These are phyloP conservation scores for Siniperca undulata DNA, from an alignment of 2,797 vertebrate species.

Conservation along the genomic window DNA sequence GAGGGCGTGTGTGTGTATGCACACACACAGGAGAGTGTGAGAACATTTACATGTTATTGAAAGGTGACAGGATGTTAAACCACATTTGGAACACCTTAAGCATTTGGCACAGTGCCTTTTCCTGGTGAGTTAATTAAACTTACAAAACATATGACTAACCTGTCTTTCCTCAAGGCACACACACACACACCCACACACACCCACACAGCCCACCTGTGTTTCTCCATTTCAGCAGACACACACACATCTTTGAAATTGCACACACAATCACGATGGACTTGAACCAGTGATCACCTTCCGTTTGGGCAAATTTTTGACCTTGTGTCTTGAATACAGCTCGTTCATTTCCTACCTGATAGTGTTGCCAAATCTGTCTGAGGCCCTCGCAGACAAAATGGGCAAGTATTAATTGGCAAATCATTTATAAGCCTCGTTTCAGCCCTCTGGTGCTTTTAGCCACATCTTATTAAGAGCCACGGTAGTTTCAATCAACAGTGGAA, in stretches of 20 bases:
- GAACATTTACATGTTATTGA: slow-evolving; percentile 53
- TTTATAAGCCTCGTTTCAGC: slow-evolving; percentile 68
- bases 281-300: slow-evolving; percentile 32
- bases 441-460: slow-evolving; percentile 68
- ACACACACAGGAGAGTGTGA: slow-evolving; percentile 17
- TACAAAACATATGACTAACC: slow-evolving; percentile 55
- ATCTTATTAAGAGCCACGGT: slow-evolving; percentile 64
- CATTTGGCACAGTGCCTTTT: slow-evolving; percentile 52
- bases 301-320: slow-evolving; percentile 52
- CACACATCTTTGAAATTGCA: slow-evolving; percentile 8
- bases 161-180: slow-evolving; percentile 51
- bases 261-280: slow-evolving; percentile 33
- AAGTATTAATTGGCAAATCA: slow-evolving; percentile 71
- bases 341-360: slow-evolving; percentile 56
- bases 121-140: slow-evolving; percentile 70
- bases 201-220: slow-evolving; percentile 15
- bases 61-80: slow-evolving; percentile 69
- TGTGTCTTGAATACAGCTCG: slow-evolving; percentile 25
- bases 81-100: slow-evolving; percentile 59
- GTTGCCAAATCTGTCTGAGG: slow-evolving; percentile 45
- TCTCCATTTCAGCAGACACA: slow-evolving; percentile 20
- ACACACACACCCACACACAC: slow-evolving; percentile 21
- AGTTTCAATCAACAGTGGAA: slow-evolving; percentile 67
- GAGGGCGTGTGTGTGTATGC: slow-evolving; percentile 9
- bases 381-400: slow-evolving; percentile 44